A percentile compares a stretch with the other conserved stretches of the same genome.
These are phyloP conservation scores for Penelope pileata DNA, from an alignment of 2,113 vertebrate genomes.

Conservation along the genomic window DNA sequence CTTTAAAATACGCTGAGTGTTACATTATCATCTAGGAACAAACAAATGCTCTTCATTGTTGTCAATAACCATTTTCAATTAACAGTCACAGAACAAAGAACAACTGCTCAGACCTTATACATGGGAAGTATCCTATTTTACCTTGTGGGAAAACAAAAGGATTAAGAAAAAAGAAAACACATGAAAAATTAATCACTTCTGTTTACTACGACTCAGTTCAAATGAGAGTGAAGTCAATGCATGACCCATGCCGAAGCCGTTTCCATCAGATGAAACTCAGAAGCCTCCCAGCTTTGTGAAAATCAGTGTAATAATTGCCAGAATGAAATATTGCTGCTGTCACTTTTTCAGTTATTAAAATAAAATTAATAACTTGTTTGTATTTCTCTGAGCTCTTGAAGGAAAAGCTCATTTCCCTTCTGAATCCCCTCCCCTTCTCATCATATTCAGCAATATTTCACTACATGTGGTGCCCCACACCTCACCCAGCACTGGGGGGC, in stretches of 20 bases:
- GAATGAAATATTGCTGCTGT: not conserved
- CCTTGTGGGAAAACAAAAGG: not conserved
- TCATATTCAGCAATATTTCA: not conserved
- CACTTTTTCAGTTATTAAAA: not conserved
- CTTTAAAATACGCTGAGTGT: not conserved
- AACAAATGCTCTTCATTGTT: rapidly evolving
- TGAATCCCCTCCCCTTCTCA: not conserved
- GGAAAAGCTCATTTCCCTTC: not conserved
- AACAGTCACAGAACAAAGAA: not conserved
- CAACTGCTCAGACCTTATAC: not conserved
- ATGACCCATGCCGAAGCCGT: not conserved
- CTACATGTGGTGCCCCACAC: rapidly evolving
- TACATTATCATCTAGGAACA: not conserved
- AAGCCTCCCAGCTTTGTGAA: not conserved
- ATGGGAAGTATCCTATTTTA: not conserved
- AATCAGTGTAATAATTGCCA: not conserved
- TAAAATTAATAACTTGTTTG: not conserved
- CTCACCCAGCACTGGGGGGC: not conserved
- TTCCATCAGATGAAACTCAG: not conserved
- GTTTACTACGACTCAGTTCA: not conserved
- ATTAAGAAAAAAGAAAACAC: not conserved
- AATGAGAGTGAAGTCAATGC: not conserved
- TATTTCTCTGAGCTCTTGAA: not conserved
- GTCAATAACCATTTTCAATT: not conserved
- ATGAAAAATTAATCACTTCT: not conserved